Evolutionary conservation across 2,888 invertebrate species (phyloP), one percentile per base, ranked within the genome.

Genomic region (Epistrophella euchroma): DNA sequence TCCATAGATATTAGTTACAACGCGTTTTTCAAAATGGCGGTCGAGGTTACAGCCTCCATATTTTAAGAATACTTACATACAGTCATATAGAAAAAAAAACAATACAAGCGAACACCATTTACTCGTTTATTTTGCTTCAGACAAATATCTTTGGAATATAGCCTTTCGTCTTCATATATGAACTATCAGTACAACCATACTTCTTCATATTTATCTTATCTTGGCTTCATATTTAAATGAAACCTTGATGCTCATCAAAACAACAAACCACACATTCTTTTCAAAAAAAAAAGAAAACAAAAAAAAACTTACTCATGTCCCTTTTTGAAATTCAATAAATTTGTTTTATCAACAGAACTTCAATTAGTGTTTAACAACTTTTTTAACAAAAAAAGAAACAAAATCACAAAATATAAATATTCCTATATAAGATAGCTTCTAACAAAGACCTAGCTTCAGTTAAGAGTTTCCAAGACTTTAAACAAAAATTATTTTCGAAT

Each of bases 361-460:
- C 84, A 43, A 84, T 84, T 84, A 84, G 84, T 80, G 84, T 85
- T 84, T 35, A 52, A 85, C 84, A 85, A 72, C 37, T 4, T 66
- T 17, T 5, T 40, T 40, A 15, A 45, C 22, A 60, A 11, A 64
- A 43, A 28, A 45, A n/a, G n/a, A 13, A 40, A 56, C 15, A 25
- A 40, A 40, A 40, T n/a, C 35, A 22, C 17, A 58, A 52, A 72
- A 11, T 11, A 7, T 32, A 32, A 47, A 43, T 4, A 28, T 22
- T 28, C 45, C 74, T 80, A 80, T 85, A 85, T 62, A 85, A 85
- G 68, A 37, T 40, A 45, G 28, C 47, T 13, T n/a, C 22, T 25
- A 35, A 25, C 25, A 32, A 52, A 32, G 22, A 47, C n/a, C 10
- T 22, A 10, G 19, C 25, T 43, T 40, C 62, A 85, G 85, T 68